A percentile compares a stretch with the other conserved stretches of the same genome.
phyloP scores from a whole-genome alignment of 2,888 invertebrate species.

The Philonicus albiceps region DNA sequence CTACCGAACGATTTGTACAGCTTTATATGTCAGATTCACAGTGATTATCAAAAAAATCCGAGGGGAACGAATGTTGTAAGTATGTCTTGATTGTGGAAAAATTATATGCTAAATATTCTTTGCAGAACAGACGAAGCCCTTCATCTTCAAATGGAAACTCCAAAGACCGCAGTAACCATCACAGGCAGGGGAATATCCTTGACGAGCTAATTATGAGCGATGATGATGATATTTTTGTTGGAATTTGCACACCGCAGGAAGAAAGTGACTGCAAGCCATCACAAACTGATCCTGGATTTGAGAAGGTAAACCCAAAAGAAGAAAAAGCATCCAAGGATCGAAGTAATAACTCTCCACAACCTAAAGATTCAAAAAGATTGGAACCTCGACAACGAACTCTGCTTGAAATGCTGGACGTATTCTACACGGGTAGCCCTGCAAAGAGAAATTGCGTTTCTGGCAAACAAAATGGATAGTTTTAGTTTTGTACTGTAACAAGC shows the following conservation, averaged over 20 bases:
- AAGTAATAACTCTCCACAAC: neutral
- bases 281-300: neutral
- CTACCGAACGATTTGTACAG: slow-evolving; percentile 63
- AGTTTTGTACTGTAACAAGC: neutral
- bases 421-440: slow-evolving; percentile 54
- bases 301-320: neutral
- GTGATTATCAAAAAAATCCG: slow-evolving; percentile 53
- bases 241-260: slow-evolving; percentile 8
- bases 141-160: neutral
- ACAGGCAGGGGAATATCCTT: neutral
- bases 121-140: neutral
- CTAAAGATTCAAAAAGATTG: slow-evolving; percentile 33
- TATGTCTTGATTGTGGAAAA: neutral
- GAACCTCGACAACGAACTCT: slow-evolving; percentile 55
- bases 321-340: neutral
- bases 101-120: neutral
- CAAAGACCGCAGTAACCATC: neutral
- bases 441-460: slow-evolving; percentile 50
- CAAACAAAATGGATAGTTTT: slow-evolving; percentile 20
- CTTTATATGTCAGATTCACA: slow-evolving; percentile 65
- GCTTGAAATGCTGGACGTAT: slow-evolving; percentile 60
- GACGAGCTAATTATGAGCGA: neutral
- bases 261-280: neutral
- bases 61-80: slow-evolving; percentile 17
- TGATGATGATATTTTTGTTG: slow-evolving; percentile 20